Evolutionary conservation across 2,888 invertebrate genomes (phyloP).

Genomic region (Abrostola triplasia): DNA sequence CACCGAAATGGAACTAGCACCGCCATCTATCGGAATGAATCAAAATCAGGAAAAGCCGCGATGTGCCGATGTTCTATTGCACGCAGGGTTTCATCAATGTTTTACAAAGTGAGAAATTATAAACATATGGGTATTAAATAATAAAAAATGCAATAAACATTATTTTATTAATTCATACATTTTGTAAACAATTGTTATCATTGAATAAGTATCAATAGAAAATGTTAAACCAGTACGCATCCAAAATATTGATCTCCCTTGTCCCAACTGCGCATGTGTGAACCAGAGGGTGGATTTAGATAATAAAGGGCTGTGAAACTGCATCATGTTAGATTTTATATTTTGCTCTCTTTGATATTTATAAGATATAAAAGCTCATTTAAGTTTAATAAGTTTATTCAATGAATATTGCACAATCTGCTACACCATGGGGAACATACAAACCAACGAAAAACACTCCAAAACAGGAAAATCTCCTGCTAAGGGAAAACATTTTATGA

Average conservation of each 20-base stretch:
- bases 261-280: constrained; percentile 62
- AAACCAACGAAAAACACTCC: constrained; percentile 84
- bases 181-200: neutral
- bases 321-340: constrained; percentile 54
- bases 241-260: constrained; percentile 60
- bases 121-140: neutral
- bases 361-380: constrained; percentile 6
- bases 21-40: constrained; percentile 41
- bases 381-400: constrained; percentile 33
- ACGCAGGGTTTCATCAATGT: too few relatives aligned
- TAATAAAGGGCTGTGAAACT: constrained; percentile 71
- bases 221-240: constrained; percentile 39
- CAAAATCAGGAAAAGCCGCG: constrained; percentile 14
- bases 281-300: constrained; percentile 45
- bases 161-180: neutral
- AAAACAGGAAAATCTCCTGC: constrained; percentile 88
- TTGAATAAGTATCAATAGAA: neutral
- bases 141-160: neutral
- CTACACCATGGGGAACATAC: constrained; percentile 86
- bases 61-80: neutral
- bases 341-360: constrained; percentile 25
- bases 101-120: neutral
- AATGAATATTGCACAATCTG: constrained; percentile 24
- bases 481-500: constrained; percentile 88
- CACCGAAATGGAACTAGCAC: constrained; percentile 7